phyloP scores from a whole-genome alignment of 64 coral and sea anemone species.

The Actinia tenebrosa region DNA sequence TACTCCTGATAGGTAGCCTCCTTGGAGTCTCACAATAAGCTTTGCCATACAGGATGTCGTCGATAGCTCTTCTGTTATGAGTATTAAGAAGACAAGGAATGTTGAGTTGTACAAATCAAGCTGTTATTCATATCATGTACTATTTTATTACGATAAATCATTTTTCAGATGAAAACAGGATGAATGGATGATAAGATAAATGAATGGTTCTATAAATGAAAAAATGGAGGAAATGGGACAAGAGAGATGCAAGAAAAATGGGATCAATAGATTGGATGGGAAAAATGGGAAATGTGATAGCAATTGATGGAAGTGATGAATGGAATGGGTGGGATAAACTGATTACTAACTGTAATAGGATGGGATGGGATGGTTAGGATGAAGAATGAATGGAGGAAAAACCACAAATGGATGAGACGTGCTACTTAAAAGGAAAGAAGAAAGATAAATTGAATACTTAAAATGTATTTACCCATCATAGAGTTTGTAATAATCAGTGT shows the following conservation, averaged over 20 bases:
- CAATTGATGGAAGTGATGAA: too few species aligned
- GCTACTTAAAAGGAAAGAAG: too few species aligned
- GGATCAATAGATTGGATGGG: too few species aligned
- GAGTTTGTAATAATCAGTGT: conserved; percentile 82
- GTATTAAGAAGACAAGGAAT: neutral
- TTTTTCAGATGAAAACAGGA: too few species aligned
- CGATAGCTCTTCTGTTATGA: conserved; percentile 59
- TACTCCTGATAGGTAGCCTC: conserved; percentile 89
- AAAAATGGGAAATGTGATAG: neutral
- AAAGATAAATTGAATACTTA: neutral
- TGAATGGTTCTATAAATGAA: neutral
- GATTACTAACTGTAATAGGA: too few species aligned
- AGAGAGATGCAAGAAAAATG: too few species aligned
- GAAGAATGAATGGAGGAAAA: neutral
- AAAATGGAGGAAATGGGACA: neutral
- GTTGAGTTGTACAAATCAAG: neutral
- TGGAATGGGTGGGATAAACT: too few species aligned
- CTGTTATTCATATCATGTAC: neutral
- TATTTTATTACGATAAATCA: neutral
- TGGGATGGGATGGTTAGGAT: too few species aligned
- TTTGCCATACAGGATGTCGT: conserved; percentile 84
- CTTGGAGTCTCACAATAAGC: conserved; percentile 74
- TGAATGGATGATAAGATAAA: too few species aligned
- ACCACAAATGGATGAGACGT: neutral
- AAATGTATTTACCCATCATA: conserved; percentile 71